Conservation (phyloP, 2,888 invertebrate species). For the Drosophila paramelanica region DNA sequence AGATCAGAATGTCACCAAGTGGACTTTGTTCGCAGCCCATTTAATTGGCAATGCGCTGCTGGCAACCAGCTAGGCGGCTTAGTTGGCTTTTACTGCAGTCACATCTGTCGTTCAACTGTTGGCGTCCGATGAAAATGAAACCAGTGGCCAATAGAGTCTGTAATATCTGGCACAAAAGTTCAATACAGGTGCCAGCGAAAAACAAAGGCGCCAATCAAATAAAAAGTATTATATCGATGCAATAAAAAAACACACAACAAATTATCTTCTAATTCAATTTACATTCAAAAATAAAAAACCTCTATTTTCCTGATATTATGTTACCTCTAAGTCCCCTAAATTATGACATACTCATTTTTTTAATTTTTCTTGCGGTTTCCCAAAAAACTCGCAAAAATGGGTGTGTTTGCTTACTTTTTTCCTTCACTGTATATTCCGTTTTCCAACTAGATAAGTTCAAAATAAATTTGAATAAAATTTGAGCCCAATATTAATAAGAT, state of each 20-base stretch:
- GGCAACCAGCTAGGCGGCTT: constrained; percentile 23
- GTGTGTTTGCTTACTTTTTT: no score
- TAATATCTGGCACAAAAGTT: constrained; percentile 69
- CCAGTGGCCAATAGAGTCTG: constrained; percentile 38
- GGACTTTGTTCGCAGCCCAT: constrained; percentile 65
- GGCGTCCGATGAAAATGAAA: constrained; percentile 50
- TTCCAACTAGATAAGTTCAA: no score
- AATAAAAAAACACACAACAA: background rate
- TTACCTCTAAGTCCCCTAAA: no score
- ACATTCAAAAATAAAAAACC: no score
- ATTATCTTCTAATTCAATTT: background rate
- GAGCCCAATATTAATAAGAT: no score
- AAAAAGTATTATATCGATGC: background rate
- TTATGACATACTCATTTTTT: no score
- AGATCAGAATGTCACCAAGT: constrained; percentile 66
- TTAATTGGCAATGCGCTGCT: constrained; percentile 56
- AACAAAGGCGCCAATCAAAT: constrained; percentile 18
- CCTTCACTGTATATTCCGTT: no score
- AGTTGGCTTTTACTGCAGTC: constrained; percentile 42
- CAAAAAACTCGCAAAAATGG: no score
- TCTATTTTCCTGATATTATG: no score
- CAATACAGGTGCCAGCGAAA: constrained; percentile 23
- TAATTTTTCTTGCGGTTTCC: no score
- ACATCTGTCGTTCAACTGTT: constrained; percentile 66
- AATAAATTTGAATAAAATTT: no score